Evolutionary conservation across 1,140 invertebrate genomes (phyloP), one percentile per base, ranked within the genome.

Genomic region (Meloidogyne hapla): DNA sequence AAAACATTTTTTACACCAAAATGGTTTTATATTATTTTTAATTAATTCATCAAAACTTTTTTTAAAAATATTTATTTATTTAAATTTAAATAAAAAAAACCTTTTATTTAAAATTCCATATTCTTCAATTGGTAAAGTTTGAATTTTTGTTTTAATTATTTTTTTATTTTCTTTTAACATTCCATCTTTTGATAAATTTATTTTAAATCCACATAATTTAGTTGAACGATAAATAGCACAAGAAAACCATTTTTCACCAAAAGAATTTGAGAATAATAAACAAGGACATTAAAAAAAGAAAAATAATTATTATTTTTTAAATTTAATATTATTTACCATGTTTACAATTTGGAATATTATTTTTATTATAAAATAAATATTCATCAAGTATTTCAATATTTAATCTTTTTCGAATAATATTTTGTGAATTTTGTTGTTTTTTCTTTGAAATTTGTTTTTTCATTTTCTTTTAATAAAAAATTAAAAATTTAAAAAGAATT

Each of bases 11-110:
- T 73, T 56, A 61, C 70, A 73, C 70, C 70, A 73, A 42, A 40
- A 73, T 56, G 38, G 23, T 0, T 28, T 13, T 13, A 9, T 2
- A 0, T 28, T 28, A 28, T 8, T 25, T 5, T 23, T 73, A 10
- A 13, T 13, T 64, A 73, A 73, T 26, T 73, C 64, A 23, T 73
- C 56, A 73, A 26, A 73, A 15, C 70, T 73, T n/a, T n/a, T n/a
- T n/a, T 15, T 23, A 62, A 73, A 28, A 48, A 56, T 21, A 23
- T 4, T 61, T n/a, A 13, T 21, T 28, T 33, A 28, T 33, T 33
- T 33, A 33, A 33, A 4, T 33, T 33, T 33, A 6, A 33, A 33
- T 33, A 2, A 33, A 38, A 25, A 40, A 25, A 38, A 73, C 70
- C 40, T 25, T 65, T 63, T n/a, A 10, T 23, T 23, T 1, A 64